These are phyloP conservation scores for Erynnis tages DNA, from an alignment of 2,888 invertebrate genomes.

Conservation along the genomic window DNA sequence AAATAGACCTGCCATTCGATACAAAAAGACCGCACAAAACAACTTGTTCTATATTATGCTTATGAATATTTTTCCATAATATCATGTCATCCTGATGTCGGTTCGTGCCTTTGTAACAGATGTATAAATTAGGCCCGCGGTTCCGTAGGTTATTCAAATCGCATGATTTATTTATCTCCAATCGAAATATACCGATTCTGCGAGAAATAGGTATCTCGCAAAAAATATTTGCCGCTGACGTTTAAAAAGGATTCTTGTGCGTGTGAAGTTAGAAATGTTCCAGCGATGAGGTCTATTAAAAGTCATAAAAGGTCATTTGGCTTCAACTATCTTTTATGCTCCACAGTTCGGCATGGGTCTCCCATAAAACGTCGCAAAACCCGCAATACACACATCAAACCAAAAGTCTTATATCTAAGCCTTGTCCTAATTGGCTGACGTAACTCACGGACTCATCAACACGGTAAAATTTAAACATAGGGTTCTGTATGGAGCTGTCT, in stretches of 20 bases:
- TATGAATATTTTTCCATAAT: neutral
- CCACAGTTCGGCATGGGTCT: too few relatives aligned
- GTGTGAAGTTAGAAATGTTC: neutral
- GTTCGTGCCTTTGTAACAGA: slow-evolving; percentile 5
- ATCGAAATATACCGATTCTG: neutral
- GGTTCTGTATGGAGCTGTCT: too few relatives aligned
- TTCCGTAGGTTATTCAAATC: slow-evolving; percentile 14
- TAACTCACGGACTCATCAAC: too few relatives aligned
- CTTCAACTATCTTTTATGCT: too few relatives aligned
- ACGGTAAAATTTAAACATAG: too few relatives aligned
- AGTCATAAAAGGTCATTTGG: too few relatives aligned
- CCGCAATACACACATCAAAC: too few relatives aligned
- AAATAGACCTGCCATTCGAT: neutral
- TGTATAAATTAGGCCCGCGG: slow-evolving; percentile 11
- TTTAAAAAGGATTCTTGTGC: too few relatives aligned
- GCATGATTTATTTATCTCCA: slow-evolving; percentile 11
- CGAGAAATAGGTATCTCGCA: neutral
- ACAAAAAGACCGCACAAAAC: neutral
- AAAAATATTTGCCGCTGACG: neutral
- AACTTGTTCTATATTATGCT: neutral
- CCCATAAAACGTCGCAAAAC: too few relatives aligned
- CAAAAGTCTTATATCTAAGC: too few relatives aligned
- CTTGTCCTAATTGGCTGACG: too few relatives aligned
- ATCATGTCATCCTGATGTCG: neutral
- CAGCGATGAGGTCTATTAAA: too few relatives aligned